These are phyloP conservation scores for Pedionomus torquatus DNA, from an alignment of 2,113 vertebrate genomes.

Conservation along the genomic window DNA sequence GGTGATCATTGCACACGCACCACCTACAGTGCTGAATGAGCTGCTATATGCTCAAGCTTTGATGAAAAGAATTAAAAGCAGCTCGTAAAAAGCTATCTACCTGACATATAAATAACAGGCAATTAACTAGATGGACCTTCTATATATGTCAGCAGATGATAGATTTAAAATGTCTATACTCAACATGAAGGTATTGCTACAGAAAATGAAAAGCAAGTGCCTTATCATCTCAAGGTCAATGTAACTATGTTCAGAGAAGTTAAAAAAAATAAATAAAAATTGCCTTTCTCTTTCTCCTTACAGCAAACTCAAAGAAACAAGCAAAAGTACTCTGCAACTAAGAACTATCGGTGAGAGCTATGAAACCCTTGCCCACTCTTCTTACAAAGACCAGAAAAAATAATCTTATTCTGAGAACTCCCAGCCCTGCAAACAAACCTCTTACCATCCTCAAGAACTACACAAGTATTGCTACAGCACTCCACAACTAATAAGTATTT, in stretches of 20 bases:
- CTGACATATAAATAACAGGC: constrained; percentile 2
- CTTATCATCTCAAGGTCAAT: constrained; percentile 11
- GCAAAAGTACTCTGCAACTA: neutral
- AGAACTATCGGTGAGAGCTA: neutral
- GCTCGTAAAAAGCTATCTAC: neutral
- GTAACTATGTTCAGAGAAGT: neutral
- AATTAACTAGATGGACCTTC: constrained; percentile 29
- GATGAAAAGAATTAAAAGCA: neutral
- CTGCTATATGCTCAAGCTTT: neutral
- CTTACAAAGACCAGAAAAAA: neutral
- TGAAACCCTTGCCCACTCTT: neutral
- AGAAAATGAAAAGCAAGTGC: constrained; percentile 15
- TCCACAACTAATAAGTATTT: neutral
- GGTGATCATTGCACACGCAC: neutral
- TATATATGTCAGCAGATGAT: neutral
- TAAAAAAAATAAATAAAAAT: neutral
- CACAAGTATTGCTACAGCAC: neutral
- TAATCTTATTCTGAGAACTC: neutral
- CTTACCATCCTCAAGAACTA: neutral
- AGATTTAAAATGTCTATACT: neutral
- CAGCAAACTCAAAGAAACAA: neutral
- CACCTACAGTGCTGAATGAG: neutral
- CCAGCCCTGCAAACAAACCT: neutral
- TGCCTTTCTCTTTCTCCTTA: neutral
- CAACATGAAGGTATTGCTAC: neutral